Evolutionary conservation across 1,140 invertebrate species (phyloP), one percentile per base, ranked within the genome.

Genomic region (Trachelipus rathkii): DNA sequence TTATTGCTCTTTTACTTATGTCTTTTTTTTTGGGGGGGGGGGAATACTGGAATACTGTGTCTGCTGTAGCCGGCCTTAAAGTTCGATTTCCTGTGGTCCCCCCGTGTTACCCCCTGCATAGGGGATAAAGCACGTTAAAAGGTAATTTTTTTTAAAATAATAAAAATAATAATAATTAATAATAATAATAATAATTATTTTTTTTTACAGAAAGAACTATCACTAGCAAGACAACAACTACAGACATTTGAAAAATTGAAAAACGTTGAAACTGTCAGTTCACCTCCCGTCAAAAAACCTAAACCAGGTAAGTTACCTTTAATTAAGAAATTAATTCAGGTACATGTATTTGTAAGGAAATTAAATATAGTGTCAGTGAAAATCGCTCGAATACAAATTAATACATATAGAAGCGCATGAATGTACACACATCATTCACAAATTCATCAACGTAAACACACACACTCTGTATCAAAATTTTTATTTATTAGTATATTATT

Each of bases 151-250:
- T 9, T 9, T 50, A 15, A 50, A 50, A 50, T 50, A 50, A 50
- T 10, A 15, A 15, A 50, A 50, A 50, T 10, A 50, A 50, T 10
- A 50, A 50, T 10, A 50, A 10, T 50, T 15, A 9, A 50, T 10
- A 50, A 50, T 95, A 96, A 81, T 98, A 98, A 83, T 96, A 98
- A 86, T 95, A 97, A 76, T 98, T 98, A 96, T 98, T 98, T 87
- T 96, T 94, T 75, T 98, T 98, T 87, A 96, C 96, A 82, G 89
- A 96, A 77, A 77, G 50, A 33, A 74, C 19, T 60, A 8, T 60
- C 50, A 4, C 3, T 60, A 15, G 50, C 50, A 19, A 60, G 50
- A 8, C 50, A 60, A 8, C 50, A 60, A 8, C 4, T 60, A 15
- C 50, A 60, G 1, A 60, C 11, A 15, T 60, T 60, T 15, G 50